These are phyloP conservation scores for Athripsodes cinereus DNA, from an alignment of 2,888 invertebrate genomes.

Conservation along the genomic window DNA sequence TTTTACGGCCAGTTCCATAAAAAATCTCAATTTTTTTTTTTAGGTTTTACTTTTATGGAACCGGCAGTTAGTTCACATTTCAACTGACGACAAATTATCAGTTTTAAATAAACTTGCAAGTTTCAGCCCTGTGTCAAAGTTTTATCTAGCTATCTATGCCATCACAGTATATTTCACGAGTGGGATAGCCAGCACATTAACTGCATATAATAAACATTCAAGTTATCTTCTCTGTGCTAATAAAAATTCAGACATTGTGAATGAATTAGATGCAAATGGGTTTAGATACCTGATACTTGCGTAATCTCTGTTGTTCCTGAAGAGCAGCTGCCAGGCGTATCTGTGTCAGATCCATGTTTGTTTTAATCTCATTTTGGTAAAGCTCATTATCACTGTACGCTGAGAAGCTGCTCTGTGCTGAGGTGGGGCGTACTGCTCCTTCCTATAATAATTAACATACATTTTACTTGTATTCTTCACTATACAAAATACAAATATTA, in stretches of 20 bases:
- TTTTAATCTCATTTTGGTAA: conserved; percentile 53
- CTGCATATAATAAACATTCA: not conserved
- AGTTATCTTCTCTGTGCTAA: not conserved
- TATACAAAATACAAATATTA: no score
- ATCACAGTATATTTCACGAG: no score
- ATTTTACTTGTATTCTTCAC: no score
- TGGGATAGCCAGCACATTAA: not conserved
- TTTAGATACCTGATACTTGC: conserved; percentile 43
- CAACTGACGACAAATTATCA: no score
- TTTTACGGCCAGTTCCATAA: no score
- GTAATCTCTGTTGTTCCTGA: conserved; percentile 51
- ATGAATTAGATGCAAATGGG: not conserved
- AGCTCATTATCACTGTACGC: conserved; percentile 49
- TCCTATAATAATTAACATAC: conserved; percentile 33
- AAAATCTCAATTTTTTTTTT: no score
- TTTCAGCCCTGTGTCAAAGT: no score
- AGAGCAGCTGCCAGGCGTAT: conserved; percentile 52
- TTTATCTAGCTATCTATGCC: no score
- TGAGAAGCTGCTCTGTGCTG: conserved; percentile 46
- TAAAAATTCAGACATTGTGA: not conserved
- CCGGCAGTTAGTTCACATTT: no score
- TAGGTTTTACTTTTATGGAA: no score
- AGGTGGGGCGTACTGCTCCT: conserved; percentile 44
- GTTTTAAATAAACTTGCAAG: no score
- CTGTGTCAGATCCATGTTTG: conserved; percentile 58